These are phyloP conservation scores for Vanessa cardui DNA, from an alignment of 2,888 invertebrate species.

Conservation along the genomic window DNA sequence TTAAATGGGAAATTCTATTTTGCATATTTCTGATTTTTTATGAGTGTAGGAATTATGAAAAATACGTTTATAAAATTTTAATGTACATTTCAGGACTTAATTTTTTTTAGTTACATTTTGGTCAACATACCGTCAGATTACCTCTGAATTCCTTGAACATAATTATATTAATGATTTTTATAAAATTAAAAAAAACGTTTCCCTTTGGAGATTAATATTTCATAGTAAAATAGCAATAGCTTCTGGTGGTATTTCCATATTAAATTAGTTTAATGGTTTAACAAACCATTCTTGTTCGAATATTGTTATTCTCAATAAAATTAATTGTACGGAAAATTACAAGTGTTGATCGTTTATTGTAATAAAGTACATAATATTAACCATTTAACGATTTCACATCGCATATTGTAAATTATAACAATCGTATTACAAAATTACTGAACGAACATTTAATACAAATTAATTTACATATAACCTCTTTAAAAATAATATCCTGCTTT, in stretches of 20 bases:
- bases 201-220: too few species aligned
- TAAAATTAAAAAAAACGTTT: too few species aligned
- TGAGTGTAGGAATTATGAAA: too few species aligned
- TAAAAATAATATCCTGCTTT: background rate
- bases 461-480: background rate
- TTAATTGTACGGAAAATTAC: constrained; percentile 26
- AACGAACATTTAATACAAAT: background rate
- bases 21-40: too few species aligned
- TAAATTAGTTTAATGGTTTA: constrained; percentile 3
- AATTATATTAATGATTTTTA: too few species aligned
- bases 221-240: too few species aligned
- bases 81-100: too few species aligned
- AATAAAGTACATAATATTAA: constrained; percentile 37
- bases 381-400: constrained; percentile 37
- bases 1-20: background rate
- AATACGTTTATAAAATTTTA: too few species aligned
- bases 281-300: constrained; percentile 21
- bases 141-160: too few species aligned
- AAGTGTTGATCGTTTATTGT: constrained; percentile 22
- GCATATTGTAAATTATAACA: constrained; percentile 7
- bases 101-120: too few species aligned
- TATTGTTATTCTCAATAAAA: constrained; percentile 37
- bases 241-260: background rate
- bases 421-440: background rate
- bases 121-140: too few species aligned